phyloP scores from a whole-genome alignment of 1,140 invertebrate species.

The Helicoverpa zea region DNA sequence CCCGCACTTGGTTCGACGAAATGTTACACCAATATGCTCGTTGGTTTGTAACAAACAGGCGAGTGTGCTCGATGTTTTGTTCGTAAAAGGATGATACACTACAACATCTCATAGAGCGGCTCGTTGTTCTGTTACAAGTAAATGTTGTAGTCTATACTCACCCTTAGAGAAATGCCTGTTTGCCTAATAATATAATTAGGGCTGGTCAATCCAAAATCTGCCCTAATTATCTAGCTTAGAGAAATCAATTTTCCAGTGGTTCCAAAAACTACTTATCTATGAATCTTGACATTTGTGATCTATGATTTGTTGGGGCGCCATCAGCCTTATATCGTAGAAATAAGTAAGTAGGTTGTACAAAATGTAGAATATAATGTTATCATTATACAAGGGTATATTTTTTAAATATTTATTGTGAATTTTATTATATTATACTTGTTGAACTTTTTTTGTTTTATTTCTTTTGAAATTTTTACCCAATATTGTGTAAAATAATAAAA shows the following conservation, averaged over 20 bases:
- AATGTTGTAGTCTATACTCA: no score
- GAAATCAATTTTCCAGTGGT: background rate
- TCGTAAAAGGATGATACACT: no score
- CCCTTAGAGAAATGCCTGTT: no score
- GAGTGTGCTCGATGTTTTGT: no score
- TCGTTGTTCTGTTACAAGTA: no score
- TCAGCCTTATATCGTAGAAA: constrained; percentile 2
- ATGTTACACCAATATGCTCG: no score
- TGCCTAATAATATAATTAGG: no score
- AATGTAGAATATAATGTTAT: constrained; percentile 43
- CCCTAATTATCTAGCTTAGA: background rate
- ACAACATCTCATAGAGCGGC: no score
- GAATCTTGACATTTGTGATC: background rate
- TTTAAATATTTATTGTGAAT: constrained; percentile 77
- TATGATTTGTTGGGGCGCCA: background rate
- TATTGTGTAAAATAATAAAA: no score
- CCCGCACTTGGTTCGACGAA: no score
- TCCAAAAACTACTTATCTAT: background rate
- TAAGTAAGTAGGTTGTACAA: constrained; percentile 39
- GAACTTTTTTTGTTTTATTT: constrained; percentile 77
- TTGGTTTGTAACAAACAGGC: no score
- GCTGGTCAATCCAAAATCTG: background rate
- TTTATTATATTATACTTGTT: constrained; percentile 74
- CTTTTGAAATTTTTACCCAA: background rate
- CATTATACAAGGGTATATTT: constrained; percentile 73